Evolutionary conservation across 2,113 vertebrate species (phyloP), one percentile per base, ranked within the genome.

Genomic region (Limanda limanda): DNA sequence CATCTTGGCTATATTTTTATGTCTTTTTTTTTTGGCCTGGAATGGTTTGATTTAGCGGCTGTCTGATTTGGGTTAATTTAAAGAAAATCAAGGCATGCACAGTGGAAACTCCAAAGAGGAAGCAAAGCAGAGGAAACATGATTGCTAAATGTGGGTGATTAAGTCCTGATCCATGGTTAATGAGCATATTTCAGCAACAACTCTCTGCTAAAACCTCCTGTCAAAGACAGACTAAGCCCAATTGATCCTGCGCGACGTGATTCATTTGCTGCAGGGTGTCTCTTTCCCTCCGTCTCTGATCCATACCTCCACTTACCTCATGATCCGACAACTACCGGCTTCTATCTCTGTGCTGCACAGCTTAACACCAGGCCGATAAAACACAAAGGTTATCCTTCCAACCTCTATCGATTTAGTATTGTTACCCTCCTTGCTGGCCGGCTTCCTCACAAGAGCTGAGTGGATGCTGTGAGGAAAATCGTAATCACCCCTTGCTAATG

Each of bases 211-310:
- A 80, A 79, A 48, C 75, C 61, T 58, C 73, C 57, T 13, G 55
- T 91, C 86, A 82, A 76, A 87, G 78, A 72, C 63, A 63, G 73
- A 82, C 84, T 81, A 76, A 82, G 83, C 65, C 60, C 63, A 61
- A 89, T 88, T 94, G 91, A 93, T 94, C 77, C 27, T 55, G 42
- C 3, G 2, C 85, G 80, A 89, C 64, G 48, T 84, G 81, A 93
- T 93, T 91, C 80, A 92, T 93, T 88, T 86, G 75, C 83, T 69
- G 72, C 37, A n/a, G 59, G 61, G 70, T 72, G 56, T 89, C 82
- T 78, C 78, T 77, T 31, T 24, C 68, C 76, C 65, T 60, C 74
- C 25, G 52, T 73, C 76, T 80, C 81, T 78, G 82, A 87, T 81
- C 65, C 71, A 85, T 79, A 82, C 73, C 65, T 84, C 68, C 81